phyloP scores from a whole-genome alignment of 2,888 invertebrate species.

The Brenthis daphne region DNA sequence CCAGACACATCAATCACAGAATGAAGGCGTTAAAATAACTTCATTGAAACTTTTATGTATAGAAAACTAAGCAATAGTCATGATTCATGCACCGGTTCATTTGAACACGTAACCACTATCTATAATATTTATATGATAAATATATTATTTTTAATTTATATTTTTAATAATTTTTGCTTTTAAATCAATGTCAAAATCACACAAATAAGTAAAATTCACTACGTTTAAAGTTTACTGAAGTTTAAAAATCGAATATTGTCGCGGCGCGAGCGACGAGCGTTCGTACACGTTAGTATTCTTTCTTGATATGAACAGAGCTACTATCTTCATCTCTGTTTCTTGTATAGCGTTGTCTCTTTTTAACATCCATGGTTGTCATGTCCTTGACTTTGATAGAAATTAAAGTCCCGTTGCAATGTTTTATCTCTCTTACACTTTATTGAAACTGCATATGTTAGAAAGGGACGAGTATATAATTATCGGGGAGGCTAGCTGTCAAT shows the following conservation, averaged over 20 bases:
- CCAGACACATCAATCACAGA: constrained; percentile 1
- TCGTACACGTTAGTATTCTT: constrained; percentile 50
- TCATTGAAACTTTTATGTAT: constrained; percentile 21
- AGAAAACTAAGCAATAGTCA: constrained; percentile 25
- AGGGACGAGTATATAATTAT: constrained; percentile 57
- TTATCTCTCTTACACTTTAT: constrained; percentile 49
- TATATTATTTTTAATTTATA: not conserved
- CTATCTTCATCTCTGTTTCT: constrained; percentile 49
- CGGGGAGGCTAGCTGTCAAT: constrained; percentile 69
- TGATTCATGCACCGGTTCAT: constrained; percentile 50
- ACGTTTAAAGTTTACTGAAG: constrained; percentile 10
- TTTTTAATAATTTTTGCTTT: not conserved
- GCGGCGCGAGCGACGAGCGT: constrained; percentile 64
- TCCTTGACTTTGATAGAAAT: constrained; percentile 72
- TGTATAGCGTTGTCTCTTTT: constrained; percentile 51
- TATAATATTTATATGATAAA: constrained; percentile 4
- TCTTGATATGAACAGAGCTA: constrained; percentile 57
- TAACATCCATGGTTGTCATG: constrained; percentile 43
- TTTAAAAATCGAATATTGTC: constrained; percentile 52
- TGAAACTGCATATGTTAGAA: constrained; percentile 43
- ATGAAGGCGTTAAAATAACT: constrained; percentile 11
- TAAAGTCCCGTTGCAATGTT: constrained; percentile 69
- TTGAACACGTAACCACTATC: constrained; percentile 32
- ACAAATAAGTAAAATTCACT: constrained; percentile 25
- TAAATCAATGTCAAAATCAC: not conserved